phyloP scores from a whole-genome alignment of 1,140 invertebrate genomes.

The Euborellia annulipes region DNA sequence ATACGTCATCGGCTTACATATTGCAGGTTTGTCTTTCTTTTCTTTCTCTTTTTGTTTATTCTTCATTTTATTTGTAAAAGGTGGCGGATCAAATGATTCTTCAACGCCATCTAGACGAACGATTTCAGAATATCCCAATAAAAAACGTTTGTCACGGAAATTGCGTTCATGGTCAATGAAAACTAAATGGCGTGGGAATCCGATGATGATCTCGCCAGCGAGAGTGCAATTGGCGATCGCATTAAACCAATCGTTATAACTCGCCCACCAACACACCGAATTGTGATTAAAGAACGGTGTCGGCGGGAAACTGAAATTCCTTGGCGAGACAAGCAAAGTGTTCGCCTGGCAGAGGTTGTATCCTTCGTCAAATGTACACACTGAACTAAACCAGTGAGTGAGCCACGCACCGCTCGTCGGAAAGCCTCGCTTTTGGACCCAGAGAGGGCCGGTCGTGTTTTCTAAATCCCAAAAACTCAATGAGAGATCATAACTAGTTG shows the following conservation, averaged over 20 bases:
- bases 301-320: too few relatives aligned
- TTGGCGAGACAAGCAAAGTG: too few relatives aligned
- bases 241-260: slow-evolving; percentile 23
- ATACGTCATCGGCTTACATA: slow-evolving; percentile 14
- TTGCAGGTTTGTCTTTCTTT: not conserved
- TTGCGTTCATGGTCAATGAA: slow-evolving; percentile 20
- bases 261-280: not conserved
- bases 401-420: slow-evolving; percentile 27
- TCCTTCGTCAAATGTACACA: slow-evolving; percentile 15
- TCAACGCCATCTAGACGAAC: too few relatives aligned
- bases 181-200: slow-evolving; percentile 27
- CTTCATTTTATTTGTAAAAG: too few relatives aligned
- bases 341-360: too few relatives aligned
- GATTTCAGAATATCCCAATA: not conserved
- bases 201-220: slow-evolving; percentile 27
- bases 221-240: slow-evolving; percentile 27
- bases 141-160: slow-evolving; percentile 20
- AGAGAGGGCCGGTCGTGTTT: slow-evolving; percentile 22
- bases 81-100: not conserved
- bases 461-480: slow-evolving; percentile 35
- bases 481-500: slow-evolving; percentile 28
- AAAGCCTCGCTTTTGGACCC: slow-evolving; percentile 21
- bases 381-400: slow-evolving; percentile 26
- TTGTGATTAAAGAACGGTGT: too few relatives aligned
- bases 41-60: slow-evolving; percentile 1